Evolutionary conservation across 30 jellyfish, hydroid and myxozoan genomes (phyloP).

Genomic region (Catostylus mosaicus): DNA sequence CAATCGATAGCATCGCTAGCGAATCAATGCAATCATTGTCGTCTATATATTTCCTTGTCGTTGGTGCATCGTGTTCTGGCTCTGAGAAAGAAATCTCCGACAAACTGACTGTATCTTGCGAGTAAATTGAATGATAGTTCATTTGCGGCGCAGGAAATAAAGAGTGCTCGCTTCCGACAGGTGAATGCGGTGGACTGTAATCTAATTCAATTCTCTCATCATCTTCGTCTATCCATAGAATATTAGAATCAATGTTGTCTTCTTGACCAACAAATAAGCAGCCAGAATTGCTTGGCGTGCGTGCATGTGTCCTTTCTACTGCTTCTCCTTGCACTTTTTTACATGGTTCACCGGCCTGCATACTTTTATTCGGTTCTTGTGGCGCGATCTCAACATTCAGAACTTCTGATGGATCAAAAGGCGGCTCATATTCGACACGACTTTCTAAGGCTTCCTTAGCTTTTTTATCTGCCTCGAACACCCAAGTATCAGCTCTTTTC

Average conservation of each 20-base stretch:
- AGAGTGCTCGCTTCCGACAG: constrained; percentile 56
- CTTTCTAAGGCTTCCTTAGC: neutral
- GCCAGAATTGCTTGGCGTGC: constrained; percentile 31
- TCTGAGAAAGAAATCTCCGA: constrained; percentile 91
- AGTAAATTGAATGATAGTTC: constrained; percentile 78
- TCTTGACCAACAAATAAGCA: constrained; percentile 33
- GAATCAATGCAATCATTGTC: constrained; percentile 65
- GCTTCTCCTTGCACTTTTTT: constrained; percentile 95
- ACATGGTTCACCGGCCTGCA: constrained; percentile 83
- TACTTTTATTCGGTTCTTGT: constrained; percentile 44
- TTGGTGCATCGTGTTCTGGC: constrained; percentile 69
- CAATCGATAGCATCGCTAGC: constrained; percentile 46
- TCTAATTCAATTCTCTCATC: constrained; percentile 71
- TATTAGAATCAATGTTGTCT: constrained; percentile 59
- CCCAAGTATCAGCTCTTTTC: neutral
- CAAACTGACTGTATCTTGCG: constrained; percentile 89
- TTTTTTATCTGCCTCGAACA: neutral
- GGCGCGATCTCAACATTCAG: constrained; percentile 53
- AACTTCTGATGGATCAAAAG: constrained; percentile 56
- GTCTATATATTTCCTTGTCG: constrained; percentile 8
- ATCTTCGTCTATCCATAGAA: constrained; percentile 65
- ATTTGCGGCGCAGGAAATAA: constrained; percentile 96
- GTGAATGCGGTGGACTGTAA: constrained; percentile 72
- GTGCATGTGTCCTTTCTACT: constrained; percentile 70
- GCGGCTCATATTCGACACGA: neutral